Evolutionary conservation across 1,140 invertebrate species (phyloP).

Genomic region (Luehdorfia chinensis): DNA sequence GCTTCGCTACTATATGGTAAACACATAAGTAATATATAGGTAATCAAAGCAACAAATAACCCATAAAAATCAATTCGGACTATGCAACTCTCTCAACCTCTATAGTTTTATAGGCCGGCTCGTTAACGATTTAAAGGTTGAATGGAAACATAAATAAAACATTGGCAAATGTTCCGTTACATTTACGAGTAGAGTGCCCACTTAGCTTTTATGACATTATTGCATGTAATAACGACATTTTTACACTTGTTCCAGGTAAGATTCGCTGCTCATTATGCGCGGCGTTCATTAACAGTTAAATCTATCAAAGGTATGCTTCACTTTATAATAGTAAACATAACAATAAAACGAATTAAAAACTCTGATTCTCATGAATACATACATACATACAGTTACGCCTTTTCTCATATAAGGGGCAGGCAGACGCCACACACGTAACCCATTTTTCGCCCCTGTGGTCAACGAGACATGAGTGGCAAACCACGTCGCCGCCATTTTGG

Average conservation of each 20-base stretch:
- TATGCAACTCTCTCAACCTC: constrained; percentile 1
- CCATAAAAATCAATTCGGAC: constrained; percentile 9
- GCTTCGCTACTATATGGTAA: no score
- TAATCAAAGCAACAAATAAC: background rate
- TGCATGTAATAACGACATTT: constrained; percentile 30
- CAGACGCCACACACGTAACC: no score
- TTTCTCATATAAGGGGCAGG: no score
- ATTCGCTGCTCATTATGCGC: constrained; percentile 20
- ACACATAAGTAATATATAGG: background rate
- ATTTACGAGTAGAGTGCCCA: constrained; percentile 25
- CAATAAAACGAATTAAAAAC: no score
- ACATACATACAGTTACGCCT: no score
- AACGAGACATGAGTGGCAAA: no score
- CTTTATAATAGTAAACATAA: constrained; percentile 6
- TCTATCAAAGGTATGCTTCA: background rate
- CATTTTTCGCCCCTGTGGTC: no score
- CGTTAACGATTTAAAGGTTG: constrained; percentile 10
- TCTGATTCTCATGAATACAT: no score
- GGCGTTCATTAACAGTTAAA: constrained; percentile 1
- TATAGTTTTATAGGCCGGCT: constrained; percentile 2
- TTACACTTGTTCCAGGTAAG: constrained; percentile 45
- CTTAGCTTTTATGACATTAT: constrained; percentile 30
- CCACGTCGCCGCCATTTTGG: no score
- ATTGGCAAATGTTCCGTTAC: constrained; percentile 28
- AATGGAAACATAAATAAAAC: constrained; percentile 25